Percentiles rank a stretch among this genome's conserved stretches.
These are phyloP conservation scores for Scarus forsteni DNA, from an alignment of 2,797 vertebrate species.

Conservation along the genomic window DNA sequence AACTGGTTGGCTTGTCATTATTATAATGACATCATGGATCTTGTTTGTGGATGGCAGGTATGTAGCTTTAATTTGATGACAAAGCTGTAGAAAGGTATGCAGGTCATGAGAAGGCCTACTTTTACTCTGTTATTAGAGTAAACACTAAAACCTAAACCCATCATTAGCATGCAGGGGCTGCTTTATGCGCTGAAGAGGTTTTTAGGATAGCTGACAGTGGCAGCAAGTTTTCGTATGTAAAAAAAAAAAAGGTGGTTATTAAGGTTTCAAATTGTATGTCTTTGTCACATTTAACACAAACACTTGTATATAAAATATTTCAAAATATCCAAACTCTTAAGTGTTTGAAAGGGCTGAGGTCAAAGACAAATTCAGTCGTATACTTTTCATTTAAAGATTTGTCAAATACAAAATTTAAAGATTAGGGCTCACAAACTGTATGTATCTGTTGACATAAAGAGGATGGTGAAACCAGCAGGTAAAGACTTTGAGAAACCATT, in stretches of 20 bases:
- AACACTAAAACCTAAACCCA: constrained; percentile 36
- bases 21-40: constrained; percentile 52
- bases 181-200: constrained; percentile 17
- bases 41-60: constrained; percentile 59
- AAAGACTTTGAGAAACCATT: too few species aligned
- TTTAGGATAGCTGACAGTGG: neutral
- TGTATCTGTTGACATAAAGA: too few species aligned
- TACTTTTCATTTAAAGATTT: neutral
- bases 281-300: neutral
- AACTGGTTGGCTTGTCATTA: constrained; percentile 53
- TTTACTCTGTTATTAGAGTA: constrained; percentile 50
- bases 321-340: too few species aligned
- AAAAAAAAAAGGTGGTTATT: neutral
- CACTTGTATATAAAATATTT: too few species aligned
- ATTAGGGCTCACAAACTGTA: neutral
- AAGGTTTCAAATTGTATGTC: neutral
- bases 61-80: constrained; percentile 47
- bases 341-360: neutral
- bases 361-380: neutral
- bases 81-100: constrained; percentile 29
- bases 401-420: neutral
- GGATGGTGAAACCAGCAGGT: too few species aligned
- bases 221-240: neutral
- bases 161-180: constrained; percentile 42
- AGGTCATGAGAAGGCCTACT: constrained; percentile 34